Conservation (phyloP, 2,888 invertebrate genomes). For the Monochamus alternatus region DNA sequence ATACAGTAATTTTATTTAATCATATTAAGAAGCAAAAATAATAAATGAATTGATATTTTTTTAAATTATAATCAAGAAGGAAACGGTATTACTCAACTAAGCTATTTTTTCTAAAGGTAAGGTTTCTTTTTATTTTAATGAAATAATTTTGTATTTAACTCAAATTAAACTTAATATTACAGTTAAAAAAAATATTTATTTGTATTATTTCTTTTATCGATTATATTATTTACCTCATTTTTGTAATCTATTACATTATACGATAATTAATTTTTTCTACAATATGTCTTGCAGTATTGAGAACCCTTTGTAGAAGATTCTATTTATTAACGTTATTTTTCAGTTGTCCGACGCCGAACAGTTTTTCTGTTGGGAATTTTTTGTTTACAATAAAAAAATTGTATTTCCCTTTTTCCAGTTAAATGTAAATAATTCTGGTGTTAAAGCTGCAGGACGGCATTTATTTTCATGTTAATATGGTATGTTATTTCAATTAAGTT, state of each 20-base stretch:
- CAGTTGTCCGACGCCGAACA: slow-evolving; percentile 41
- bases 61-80: no score
- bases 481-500: slow-evolving; percentile 37
- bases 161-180: no score
- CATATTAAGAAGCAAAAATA: no score
- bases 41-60: no score
- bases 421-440: slow-evolving; percentile 46
- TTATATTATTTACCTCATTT: background rate
- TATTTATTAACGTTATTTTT: slow-evolving; percentile 36
- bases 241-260: background rate
- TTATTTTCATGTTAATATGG: slow-evolving; percentile 45
- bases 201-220: background rate
- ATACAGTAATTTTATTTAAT: background rate
- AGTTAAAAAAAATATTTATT: background rate
- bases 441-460: slow-evolving; percentile 57
- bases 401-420: slow-evolving; percentile 30
- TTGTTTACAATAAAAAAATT: slow-evolving; percentile 19
- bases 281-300: slow-evolving; percentile 19
- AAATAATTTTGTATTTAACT: no score
- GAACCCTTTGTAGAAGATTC: slow-evolving; percentile 24
- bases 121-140: no score
- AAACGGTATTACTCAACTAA: no score
- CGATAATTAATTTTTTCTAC: background rate
- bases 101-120: no score
- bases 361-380: slow-evolving; percentile 33